Evolutionary conservation across 2,888 invertebrate species (phyloP).

Genomic region (Ischnura elegans): DNA sequence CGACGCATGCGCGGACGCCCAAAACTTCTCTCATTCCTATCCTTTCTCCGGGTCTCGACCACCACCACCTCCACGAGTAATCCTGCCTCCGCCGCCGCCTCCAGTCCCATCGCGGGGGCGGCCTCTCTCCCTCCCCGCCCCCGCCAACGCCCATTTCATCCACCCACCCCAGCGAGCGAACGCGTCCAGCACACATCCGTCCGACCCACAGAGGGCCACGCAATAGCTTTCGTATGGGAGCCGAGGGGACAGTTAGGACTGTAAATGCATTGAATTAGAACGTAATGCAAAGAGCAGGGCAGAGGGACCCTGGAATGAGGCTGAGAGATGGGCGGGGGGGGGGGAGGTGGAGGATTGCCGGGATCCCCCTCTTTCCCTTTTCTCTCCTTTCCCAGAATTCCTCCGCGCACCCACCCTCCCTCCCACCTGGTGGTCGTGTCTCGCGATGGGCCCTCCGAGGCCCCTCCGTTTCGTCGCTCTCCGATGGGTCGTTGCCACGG

Average conservation of each 20-base stretch:
- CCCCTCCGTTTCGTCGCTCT: background rate
- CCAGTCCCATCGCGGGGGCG: background rate
- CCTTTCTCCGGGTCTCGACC: background rate
- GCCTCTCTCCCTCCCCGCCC: background rate
- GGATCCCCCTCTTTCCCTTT: background rate
- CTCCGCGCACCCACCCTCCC: background rate
- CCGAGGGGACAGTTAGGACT: slow-evolving; percentile 78
- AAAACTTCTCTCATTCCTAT: too few relatives aligned
- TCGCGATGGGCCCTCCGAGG: background rate
- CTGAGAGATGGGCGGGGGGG: background rate
- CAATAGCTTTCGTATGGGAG: slow-evolving; percentile 74
- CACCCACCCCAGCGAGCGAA: background rate
- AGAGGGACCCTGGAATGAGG: slow-evolving; percentile 13
- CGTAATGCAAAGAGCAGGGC: slow-evolving; percentile 78
- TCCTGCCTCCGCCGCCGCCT: background rate
- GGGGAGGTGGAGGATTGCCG: background rate
- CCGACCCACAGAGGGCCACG: slow-evolving; percentile 56
- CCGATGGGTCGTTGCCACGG: slow-evolving; percentile 55
- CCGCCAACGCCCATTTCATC: background rate
- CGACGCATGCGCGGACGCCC: background rate
- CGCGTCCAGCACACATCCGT: background rate
- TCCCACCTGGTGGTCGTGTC: too few relatives aligned
- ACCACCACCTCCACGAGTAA: background rate
- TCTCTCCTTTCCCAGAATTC: background rate
- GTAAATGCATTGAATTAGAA: slow-evolving; percentile 82